A percentile compares a stretch with the other conserved stretches of the same genome.
These are phyloP conservation scores for Xestoiulus laeticollis DNA, from an alignment of 2,888 invertebrate species.

Conservation along the genomic window DNA sequence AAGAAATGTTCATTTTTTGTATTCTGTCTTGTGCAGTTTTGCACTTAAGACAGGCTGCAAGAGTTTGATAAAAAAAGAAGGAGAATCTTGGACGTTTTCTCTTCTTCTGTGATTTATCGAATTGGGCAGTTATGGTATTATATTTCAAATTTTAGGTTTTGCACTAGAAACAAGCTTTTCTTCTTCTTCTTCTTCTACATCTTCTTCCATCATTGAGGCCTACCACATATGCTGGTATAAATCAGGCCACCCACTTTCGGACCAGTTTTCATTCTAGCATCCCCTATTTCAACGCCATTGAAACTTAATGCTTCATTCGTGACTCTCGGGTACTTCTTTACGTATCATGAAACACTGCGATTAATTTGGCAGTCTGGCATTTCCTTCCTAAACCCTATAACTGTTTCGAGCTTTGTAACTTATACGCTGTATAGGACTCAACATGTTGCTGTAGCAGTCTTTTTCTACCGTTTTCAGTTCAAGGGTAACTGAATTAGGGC, in stretches of 20 bases:
- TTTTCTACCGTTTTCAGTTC: too few species aligned
- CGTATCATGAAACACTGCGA: not conserved
- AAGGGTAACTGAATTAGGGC: too few species aligned
- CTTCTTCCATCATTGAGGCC: not conserved
- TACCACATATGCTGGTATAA: not conserved
- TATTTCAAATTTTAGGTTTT: not conserved
- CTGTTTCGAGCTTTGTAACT: not conserved
- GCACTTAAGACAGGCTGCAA: too few species aligned
- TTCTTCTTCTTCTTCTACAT: not conserved
- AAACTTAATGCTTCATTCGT: constrained; percentile 15
- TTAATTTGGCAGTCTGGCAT: not conserved
- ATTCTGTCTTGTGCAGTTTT: too few species aligned
- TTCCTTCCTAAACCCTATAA: not conserved
- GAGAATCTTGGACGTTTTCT: not conserved
- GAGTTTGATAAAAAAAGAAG: not conserved
- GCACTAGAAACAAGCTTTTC: not conserved
- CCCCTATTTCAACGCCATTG: not conserved
- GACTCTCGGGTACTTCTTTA: not conserved
- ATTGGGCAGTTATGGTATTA: not conserved
- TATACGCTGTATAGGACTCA: too few species aligned
- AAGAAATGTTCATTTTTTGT: too few species aligned
- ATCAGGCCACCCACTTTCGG: not conserved
- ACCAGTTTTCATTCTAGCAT: constrained; percentile 15
- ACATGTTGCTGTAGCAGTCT: too few species aligned
- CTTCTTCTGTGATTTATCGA: not conserved